Percentiles rank a stretch among this genome's conserved stretches.
Evolutionary conservation across 1,140 invertebrate species (phyloP).

Genomic region (Drosophila nikananu): DNA sequence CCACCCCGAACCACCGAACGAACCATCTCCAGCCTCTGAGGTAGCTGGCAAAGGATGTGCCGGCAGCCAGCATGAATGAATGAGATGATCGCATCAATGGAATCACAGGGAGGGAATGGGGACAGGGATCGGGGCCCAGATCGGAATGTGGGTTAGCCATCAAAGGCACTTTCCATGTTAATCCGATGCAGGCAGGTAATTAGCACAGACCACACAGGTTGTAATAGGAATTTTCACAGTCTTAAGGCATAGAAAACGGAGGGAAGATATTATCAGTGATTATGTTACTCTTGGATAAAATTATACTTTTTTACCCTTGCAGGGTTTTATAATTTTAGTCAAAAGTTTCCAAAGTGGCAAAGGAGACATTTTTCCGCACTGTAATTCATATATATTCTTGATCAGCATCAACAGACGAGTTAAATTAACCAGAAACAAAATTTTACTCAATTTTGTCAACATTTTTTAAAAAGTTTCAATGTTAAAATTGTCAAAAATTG

Average conservation of each 20-base stretch:
- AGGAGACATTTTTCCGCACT: too few relatives aligned
- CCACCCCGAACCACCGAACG: constrained; percentile 7
- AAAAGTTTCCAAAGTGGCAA: too few relatives aligned
- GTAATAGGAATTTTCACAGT: not conserved
- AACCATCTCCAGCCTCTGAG: constrained; percentile 61
- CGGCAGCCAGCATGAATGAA: constrained; percentile 65
- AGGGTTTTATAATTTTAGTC: too few relatives aligned
- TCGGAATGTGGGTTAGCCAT: constrained; percentile 64
- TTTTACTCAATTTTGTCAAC: too few relatives aligned
- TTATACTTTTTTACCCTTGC: too few relatives aligned
- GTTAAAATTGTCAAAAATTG: too few relatives aligned
- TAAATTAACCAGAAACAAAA: too few relatives aligned
- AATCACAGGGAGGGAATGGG: constrained; percentile 58
- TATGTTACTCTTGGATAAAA: not conserved
- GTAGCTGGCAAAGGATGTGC: constrained; percentile 53
- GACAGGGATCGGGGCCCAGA: constrained; percentile 1
- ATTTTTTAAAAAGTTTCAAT: too few relatives aligned
- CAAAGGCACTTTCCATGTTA: constrained; percentile 67
- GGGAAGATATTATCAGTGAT: not conserved
- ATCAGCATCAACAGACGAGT: too few relatives aligned
- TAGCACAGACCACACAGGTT: constrained; percentile 66
- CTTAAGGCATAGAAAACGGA: not conserved
- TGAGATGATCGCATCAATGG: constrained; percentile 72
- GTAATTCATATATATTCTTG: too few relatives aligned
- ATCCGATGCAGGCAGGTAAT: constrained; percentile 56